Evolutionary conservation across 64 coral and sea anemone genomes (phyloP).

Genomic region (Montipora capricornis): DNA sequence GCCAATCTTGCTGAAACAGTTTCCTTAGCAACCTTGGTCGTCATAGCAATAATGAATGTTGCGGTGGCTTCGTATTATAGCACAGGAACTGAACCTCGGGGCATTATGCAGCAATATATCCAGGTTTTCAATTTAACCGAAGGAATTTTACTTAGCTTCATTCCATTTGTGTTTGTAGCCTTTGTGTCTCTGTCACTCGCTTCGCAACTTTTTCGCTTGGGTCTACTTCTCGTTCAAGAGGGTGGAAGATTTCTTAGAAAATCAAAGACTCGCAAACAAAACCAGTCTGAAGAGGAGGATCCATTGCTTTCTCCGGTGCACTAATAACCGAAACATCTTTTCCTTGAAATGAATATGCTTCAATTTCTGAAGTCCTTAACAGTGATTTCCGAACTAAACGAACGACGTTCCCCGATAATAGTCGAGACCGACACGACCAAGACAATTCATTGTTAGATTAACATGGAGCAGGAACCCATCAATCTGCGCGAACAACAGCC

Average conservation of each 20-base stretch:
- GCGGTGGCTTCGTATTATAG: conserved; percentile 14
- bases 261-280: not conserved
- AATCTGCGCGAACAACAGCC: too few species aligned
- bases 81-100: not conserved
- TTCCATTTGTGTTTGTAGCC: not conserved
- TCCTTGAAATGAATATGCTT: not conserved
- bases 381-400: too few species aligned
- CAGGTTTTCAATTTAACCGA: not conserved
- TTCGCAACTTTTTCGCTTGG: not conserved
- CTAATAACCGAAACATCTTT: not conserved
- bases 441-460: too few species aligned
- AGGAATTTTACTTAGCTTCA: not conserved
- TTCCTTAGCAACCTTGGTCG: conserved; percentile 49
- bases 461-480: too few species aligned
- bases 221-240: not conserved
- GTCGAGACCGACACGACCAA: too few species aligned
- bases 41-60: conserved; percentile 40
- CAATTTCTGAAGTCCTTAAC: too few species aligned
- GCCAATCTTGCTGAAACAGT: conserved; percentile 36
- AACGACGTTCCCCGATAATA: too few species aligned
- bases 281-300: not conserved
- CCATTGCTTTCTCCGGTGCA: not conserved
- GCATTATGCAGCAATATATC: not conserved
- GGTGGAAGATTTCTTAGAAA: not conserved
- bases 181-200: not conserved